phyloP scores from a whole-genome alignment of 2,113 vertebrate species.

The Protobothrops mucrosquamatus region DNA sequence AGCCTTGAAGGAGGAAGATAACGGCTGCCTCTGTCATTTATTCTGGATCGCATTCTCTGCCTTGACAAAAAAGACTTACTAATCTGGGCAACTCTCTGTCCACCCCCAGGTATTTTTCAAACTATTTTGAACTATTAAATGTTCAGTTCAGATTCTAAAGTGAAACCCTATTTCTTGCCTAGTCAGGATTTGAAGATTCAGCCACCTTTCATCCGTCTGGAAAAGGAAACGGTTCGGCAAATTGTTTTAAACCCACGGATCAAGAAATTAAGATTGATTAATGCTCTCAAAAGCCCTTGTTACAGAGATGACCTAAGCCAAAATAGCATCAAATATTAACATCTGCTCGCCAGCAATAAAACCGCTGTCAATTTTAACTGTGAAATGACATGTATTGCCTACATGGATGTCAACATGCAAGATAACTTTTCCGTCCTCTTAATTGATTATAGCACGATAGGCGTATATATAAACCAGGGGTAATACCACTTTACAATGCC shows the following conservation, averaged over 20 bases:
- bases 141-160: background rate
- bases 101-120: background rate
- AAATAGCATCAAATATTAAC: background rate
- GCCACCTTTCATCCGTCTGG: no score
- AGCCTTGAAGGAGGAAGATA: background rate
- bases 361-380: background rate
- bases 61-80: background rate
- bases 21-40: background rate
- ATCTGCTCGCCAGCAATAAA: background rate
- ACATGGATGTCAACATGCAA: background rate
- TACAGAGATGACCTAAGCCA: background rate
- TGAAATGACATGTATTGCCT: background rate
- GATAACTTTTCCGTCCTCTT: background rate
- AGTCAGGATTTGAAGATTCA: background rate
- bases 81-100: background rate
- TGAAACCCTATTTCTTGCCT: background rate
- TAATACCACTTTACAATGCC: no score
- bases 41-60: background rate
- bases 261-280: background rate
- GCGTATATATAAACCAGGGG: accelerated
- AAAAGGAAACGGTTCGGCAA: background rate
- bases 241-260: background rate
- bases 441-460: background rate
- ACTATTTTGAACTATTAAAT: background rate
- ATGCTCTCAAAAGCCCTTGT: background rate